phyloP scores from a whole-genome alignment of 2,888 invertebrate genomes.

The Muschampia plurimacula region DNA sequence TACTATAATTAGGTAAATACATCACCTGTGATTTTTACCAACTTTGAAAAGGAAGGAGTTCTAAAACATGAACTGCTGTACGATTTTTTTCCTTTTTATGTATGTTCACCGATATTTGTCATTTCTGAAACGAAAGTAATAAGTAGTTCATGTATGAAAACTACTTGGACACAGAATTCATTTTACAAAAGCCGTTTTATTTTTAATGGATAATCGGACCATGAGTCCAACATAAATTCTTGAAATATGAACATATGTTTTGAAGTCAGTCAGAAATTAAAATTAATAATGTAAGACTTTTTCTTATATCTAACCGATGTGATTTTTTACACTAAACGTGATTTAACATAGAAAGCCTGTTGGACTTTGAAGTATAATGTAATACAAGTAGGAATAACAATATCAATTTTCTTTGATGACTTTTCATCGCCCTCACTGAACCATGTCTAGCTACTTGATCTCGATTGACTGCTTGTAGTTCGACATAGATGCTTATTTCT shows the following conservation, averaged over 20 bases:
- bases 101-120: neutral
- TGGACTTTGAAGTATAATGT: neutral
- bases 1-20: slow-evolving; percentile 26
- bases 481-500: slow-evolving; percentile 61
- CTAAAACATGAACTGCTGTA: neutral
- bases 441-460: slow-evolving; percentile 56
- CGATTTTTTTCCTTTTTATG: neutral
- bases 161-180: no score
- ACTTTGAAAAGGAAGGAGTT: neutral
- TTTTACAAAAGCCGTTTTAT: no score
- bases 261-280: neutral
- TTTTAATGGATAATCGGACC: no score
- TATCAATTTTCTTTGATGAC: slow-evolving; percentile 52
- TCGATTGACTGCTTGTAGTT: slow-evolving; percentile 62
- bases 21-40: neutral
- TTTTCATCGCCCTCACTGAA: slow-evolving; percentile 51
- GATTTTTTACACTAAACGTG: no score
- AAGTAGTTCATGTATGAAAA: no score
- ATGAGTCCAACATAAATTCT: no score
- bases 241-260: neutral
- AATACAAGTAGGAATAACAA: neutral
- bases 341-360: neutral
- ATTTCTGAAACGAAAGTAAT: no score
- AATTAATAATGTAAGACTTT: no score
- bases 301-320: no score